Base-by-base conservation (phyloP, 2,888 invertebrate genomes). In the Philereme vetulata region DNA sequence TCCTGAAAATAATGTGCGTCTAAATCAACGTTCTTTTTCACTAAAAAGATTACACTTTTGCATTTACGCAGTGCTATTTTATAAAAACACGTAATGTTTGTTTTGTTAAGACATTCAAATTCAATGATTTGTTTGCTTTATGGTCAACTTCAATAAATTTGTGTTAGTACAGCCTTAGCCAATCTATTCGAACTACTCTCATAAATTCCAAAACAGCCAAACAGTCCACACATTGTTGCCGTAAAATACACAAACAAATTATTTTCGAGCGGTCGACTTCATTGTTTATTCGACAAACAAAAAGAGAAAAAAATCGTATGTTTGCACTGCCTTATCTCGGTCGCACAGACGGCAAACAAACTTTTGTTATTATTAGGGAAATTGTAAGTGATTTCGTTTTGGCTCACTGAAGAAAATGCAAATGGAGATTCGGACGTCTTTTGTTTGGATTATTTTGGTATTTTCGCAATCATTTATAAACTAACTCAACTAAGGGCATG, bases 341-440 rank as follows among this genome's bases (percentile, higher is more conserved):
- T 48, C 62, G 54, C 61, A 56, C 72, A 72, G 72, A 65, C 64
- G 56, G 62, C 66, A 70, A 72, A 68, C 67, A 69, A 57, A 65
- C 64, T 70, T 70, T 65, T 70, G 67, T 70, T 67, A 67, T 66
- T 67, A 70, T 67, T 70, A 67, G 63, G 65, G 67, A 67, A 66
- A 67, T 68, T 65, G 56, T 63, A 68, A 68, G 68, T 66, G 66
- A 68, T 68, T 66, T 65, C 65, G 56, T 63, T 68, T 66, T 65
- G 56, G 64, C 61, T 63, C 56, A 46, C 40, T 56, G 50, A 50
- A 61, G 54, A 51, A 54, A 60, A 54, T 47, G 47, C 46, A 40
- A 62, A 62, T 62, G 62, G 47, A 62, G 54, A 61, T 61, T 61
- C 32, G 56, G 46, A 53, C 50, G 48, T 53, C 56, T 51, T 55